Evolutionary conservation across 2,797 vertebrate genomes (phyloP), one percentile per base, ranked within the genome.

Genomic region (Anolis apletophallus): DNA sequence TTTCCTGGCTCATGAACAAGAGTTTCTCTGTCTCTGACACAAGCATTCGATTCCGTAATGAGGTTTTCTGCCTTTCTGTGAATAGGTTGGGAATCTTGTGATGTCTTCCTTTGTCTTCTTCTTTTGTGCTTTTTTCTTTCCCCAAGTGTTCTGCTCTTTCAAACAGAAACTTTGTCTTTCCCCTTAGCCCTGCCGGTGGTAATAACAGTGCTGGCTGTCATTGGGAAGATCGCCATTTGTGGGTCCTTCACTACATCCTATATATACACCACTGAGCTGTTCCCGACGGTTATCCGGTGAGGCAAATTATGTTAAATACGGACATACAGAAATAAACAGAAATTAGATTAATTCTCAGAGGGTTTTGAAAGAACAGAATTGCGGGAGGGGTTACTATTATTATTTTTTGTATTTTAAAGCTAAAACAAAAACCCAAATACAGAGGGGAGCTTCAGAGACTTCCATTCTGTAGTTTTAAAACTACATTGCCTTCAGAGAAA

Each of bases 271-370:
- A 96, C 97, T 26, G 98, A 99, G 90, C 93, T 99, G 46, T 98
- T 98, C 90, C 98, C 98, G 1, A 98, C 98, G 0, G 0, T 96
- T 0, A 3, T 98, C 88, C 97, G 97, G 98, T 99, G 89, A 94
- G 94, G 0, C 26, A 21, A 52, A 29, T 64, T 64, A 26, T 26
- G 26, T 29, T 5, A 64, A 64, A 64, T 40, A 2, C 40, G 5
- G 2, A 46, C 7, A 46, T 1, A 46, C 3, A 55, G 23, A 64
- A 12, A 82, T 3, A 72, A 57, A 26, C 13, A 3, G 0, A 11
- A 8, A 52, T 29, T 14, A 3, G 13, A 34, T 55, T 23, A 34
- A 54, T 12, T 71, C 7, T 71, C n/a, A 81, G 80, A 54, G 1
- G 50, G 13, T 16, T 32, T 36, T 17, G 26, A 72, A 29, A 19